Evolutionary conservation across 1,140 invertebrate genomes (phyloP).

Genomic region (Drosophila repleta): DNA sequence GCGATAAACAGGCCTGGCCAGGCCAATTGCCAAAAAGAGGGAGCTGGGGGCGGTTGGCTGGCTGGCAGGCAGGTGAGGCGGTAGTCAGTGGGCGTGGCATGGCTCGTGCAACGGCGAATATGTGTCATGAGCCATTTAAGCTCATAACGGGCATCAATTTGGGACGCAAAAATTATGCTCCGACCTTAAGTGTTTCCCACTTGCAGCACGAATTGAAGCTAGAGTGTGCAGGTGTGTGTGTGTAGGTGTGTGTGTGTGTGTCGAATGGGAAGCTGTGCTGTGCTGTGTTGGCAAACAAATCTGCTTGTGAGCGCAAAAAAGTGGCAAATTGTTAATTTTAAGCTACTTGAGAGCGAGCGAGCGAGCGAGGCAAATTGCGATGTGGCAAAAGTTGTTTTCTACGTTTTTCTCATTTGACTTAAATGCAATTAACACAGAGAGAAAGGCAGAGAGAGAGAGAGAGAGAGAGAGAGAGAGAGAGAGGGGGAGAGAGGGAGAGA

Average conservation of each 20-base stretch:
- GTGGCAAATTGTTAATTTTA: conserved; percentile 81
- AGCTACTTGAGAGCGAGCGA: conserved; percentile 49
- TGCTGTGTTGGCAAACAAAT: conserved; percentile 41
- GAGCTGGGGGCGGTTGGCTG: too few species aligned
- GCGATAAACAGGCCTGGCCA: neutral
- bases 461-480: too few species aligned
- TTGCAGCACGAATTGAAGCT: conserved; percentile 37
- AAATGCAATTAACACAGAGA: conserved; percentile 42
- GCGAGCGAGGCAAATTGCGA: conserved; percentile 9
- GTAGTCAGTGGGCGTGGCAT: neutral
- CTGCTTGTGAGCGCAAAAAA: conserved; percentile 60
- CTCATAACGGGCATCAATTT: conserved; percentile 83
- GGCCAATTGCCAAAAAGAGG: conserved; percentile 9
- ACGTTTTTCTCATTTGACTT: conserved; percentile 20
- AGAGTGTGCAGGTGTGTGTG: neutral
- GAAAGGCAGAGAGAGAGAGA: too few species aligned
- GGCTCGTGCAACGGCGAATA: conserved; percentile 48
- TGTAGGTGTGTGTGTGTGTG: neutral
- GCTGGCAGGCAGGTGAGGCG: too few species aligned
- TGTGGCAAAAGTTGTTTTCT: conserved; percentile 36
- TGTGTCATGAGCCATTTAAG: conserved; percentile 83
- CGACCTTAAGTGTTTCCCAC: conserved; percentile 62
- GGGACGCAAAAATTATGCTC: conserved; percentile 68
- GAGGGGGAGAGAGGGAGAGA: too few species aligned
- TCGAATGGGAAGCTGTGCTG: neutral